Evolutionary conservation across 2,888 invertebrate genomes (phyloP).

Genomic region (Aphidoletes aphidimyza): DNA sequence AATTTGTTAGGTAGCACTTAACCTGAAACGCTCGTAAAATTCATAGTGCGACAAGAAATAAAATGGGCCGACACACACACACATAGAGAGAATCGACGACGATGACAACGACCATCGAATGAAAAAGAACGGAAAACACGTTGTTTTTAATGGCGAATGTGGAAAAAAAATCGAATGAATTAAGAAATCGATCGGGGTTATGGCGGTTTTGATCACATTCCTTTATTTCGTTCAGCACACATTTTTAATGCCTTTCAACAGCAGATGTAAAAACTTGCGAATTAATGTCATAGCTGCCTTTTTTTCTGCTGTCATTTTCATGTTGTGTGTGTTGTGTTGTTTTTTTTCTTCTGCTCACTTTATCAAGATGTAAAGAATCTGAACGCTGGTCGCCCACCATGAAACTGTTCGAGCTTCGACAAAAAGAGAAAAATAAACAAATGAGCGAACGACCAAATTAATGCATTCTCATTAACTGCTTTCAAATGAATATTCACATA

Average conservation of each 20-base stretch:
- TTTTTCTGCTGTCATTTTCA: background rate
- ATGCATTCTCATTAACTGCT: conserved; percentile 54
- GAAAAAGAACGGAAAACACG: background rate
- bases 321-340: background rate
- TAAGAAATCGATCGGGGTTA: conserved; percentile 48
- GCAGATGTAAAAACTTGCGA: conserved; percentile 51
- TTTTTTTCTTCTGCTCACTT: background rate
- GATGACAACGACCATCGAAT: background rate
- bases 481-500: conserved; percentile 47
- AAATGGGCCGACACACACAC: conserved; percentile 30
- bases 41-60: conserved; percentile 27
- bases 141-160: background rate
- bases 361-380: conserved; percentile 44
- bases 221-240: conserved; percentile 37
- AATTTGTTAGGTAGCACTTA: conserved; percentile 56
- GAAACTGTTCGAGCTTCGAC: conserved; percentile 21
- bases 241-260: conserved; percentile 53
- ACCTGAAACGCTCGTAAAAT: conserved; percentile 28
- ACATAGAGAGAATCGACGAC: background rate
- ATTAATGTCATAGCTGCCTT: conserved; percentile 32
- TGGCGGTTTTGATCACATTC: conserved; percentile 45
- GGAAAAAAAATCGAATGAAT: background rate
- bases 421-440: background rate
- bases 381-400: conserved; percentile 51
- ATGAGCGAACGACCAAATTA: conserved; percentile 30